Evolutionary conservation across 2,888 invertebrate species (phyloP).

Genomic region (Melieria crassipennis): DNA sequence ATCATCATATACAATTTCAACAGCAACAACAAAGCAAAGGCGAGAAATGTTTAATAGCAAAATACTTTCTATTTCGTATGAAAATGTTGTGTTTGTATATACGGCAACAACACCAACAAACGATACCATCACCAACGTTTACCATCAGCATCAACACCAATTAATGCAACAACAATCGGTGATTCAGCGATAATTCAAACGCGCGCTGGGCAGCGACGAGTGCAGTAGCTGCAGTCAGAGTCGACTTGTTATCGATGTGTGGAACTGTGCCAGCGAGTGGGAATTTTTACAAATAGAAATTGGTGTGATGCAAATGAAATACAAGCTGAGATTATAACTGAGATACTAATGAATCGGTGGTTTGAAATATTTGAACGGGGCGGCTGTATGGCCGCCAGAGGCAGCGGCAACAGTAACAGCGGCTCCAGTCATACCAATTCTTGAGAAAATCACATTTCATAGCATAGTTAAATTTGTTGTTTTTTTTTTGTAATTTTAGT

Average conservation of each 20-base stretch:
- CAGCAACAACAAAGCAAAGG: background rate
- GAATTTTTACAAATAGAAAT: background rate
- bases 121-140: no score
- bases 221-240: no score
- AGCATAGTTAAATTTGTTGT: no score
- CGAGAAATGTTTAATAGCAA: background rate
- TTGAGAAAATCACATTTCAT: no score
- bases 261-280: background rate
- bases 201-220: no score
- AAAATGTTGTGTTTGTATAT: background rate
- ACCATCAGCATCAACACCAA: no score
- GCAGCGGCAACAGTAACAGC: no score
- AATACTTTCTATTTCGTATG: constrained; percentile 18
- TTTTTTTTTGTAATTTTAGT: no score
- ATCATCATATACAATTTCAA: background rate
- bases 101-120: background rate
- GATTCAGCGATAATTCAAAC: no score
- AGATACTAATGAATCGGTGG: constrained; percentile 3
- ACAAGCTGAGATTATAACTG: constrained; percentile 15
- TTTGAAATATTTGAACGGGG: background rate
- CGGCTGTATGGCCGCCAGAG: background rate
- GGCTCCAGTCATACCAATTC: no score
- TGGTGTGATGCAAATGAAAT: constrained; percentile 3
- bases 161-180: no score
- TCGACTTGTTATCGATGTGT: no score